phyloP scores from a whole-genome alignment of 2,888 invertebrate genomes.

The Hypena proboscidalis region DNA sequence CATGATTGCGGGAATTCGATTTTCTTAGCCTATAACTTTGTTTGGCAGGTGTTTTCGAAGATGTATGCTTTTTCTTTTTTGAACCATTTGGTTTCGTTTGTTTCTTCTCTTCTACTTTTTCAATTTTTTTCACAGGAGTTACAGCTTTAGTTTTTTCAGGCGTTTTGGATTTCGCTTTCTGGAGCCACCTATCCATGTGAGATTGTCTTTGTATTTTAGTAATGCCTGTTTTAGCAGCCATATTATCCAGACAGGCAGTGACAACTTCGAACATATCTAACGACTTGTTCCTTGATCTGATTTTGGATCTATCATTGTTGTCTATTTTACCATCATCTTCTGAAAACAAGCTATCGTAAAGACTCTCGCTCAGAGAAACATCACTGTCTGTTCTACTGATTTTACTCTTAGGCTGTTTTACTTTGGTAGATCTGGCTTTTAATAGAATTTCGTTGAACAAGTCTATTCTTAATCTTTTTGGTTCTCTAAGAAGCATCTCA shows the following conservation, averaged over 20 bases:
- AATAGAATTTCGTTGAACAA: conserved; percentile 73
- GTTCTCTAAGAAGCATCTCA: conserved; percentile 85
- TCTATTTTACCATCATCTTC: conserved; percentile 68
- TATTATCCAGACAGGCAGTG: conserved; percentile 78
- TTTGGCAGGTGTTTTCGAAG: conserved; percentile 37
- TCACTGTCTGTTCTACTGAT: conserved; percentile 73
- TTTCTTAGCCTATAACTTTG: conserved; percentile 59
- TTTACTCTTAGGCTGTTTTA: conserved; percentile 60
- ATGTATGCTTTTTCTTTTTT: conserved; percentile 47
- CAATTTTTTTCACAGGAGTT: conserved; percentile 31
- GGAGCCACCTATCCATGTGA: conserved; percentile 82
- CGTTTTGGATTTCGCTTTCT: conserved; percentile 81
- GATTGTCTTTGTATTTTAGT: conserved; percentile 78
- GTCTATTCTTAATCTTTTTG: conserved; percentile 84
- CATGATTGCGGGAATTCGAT: conserved; percentile 50
- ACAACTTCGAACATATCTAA: conserved; percentile 79
- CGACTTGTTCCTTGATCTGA: conserved; percentile 63
- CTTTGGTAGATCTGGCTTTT: conserved; percentile 54
- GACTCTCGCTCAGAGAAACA: conserved; percentile 77
- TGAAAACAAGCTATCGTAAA: conserved; percentile 77
- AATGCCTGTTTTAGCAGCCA: conserved; percentile 81
- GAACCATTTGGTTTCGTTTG: conserved; percentile 29
- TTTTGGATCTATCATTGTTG: conserved; percentile 56
- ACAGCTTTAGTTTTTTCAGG: conserved; percentile 70
- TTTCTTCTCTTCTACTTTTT: conserved; percentile 33